Evolutionary conservation across 30 jellyfish, hydroid and myxozoan species (phyloP).

Genomic region (Thelohanellus kitauei): DNA sequence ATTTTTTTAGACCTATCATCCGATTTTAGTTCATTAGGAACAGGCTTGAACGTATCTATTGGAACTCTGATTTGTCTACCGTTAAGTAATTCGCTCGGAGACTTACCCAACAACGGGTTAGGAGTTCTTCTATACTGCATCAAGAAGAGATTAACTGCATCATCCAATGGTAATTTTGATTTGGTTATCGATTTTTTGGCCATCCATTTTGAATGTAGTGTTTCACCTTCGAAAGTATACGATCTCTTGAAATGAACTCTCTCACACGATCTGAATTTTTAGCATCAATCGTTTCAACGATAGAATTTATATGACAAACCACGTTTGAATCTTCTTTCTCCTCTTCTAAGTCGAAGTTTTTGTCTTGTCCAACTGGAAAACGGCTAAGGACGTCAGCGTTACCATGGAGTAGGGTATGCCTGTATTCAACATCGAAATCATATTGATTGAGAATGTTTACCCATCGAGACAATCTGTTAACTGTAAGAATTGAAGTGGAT

Average conservation of each 20-base stretch:
- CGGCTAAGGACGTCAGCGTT: slow-evolving; percentile 13
- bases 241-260: too few species aligned
- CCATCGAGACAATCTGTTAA: slow-evolving; percentile 7
- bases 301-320: too few species aligned
- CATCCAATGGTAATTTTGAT: slow-evolving; percentile 2
- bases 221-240: too few species aligned
- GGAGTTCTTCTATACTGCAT: slow-evolving; percentile 8
- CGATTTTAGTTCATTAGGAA: too few species aligned
- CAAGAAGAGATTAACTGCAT: slow-evolving; percentile 1
- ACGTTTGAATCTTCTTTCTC: too few species aligned
- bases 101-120: not conserved
- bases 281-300: too few species aligned
- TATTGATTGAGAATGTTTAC: slow-evolving; percentile 8
- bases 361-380: too few species aligned
- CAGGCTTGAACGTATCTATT: not conserved
- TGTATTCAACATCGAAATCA: slow-evolving; percentile 6
- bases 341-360: too few species aligned
- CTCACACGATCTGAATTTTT: too few species aligned
- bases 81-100: slow-evolving; percentile 7
- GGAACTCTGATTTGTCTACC: slow-evolving; percentile 3
- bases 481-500: slow-evolving; percentile 5
- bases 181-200: slow-evolving; percentile 2
- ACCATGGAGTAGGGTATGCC: slow-evolving; percentile 9
- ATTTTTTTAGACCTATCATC: too few species aligned
- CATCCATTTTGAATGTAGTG: too few species aligned